phyloP scores from a whole-genome alignment of 2,797 vertebrate genomes.

The Cyclopterus lumpus region DNA sequence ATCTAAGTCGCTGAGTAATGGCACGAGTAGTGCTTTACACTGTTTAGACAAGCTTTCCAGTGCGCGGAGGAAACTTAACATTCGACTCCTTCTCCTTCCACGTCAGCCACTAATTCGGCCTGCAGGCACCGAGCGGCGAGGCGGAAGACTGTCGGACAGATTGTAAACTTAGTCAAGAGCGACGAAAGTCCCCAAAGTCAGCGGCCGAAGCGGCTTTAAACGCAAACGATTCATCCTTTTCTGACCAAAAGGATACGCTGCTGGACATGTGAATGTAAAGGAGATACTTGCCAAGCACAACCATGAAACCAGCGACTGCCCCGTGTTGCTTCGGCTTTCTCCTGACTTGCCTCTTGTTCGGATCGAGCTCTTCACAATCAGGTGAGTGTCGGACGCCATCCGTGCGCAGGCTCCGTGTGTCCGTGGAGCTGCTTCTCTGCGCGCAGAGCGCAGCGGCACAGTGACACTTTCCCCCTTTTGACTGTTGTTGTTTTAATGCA shows the following conservation, averaged over 20 bases:
- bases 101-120: constrained; percentile 21
- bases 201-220: constrained; percentile 48
- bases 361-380: constrained; percentile 82
- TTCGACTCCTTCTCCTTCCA: constrained; percentile 11
- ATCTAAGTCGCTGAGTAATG: constrained; percentile 83
- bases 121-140: constrained; percentile 28
- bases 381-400: constrained; percentile 77
- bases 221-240: constrained; percentile 47
- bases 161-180: constrained; percentile 67
- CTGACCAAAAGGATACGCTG: constrained; percentile 70
- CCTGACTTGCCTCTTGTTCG: constrained; percentile 77
- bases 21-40: constrained; percentile 78
- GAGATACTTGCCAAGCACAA: constrained; percentile 79
- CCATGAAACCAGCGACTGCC: constrained; percentile 80
- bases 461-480: not conserved
- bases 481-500: constrained; percentile 7
- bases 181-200: constrained; percentile 73
- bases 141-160: constrained; percentile 51
- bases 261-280: constrained; percentile 87
- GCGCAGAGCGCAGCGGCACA: constrained; percentile 56
- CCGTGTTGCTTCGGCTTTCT: constrained; percentile 80
- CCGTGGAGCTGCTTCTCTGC: constrained; percentile 47
- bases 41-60: constrained; percentile 73
- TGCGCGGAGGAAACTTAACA: constrained; percentile 59
- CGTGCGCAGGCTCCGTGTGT: constrained; percentile 25